phyloP scores from a whole-genome alignment of 2,797 vertebrate genomes.

The Zonotrichia albicollis region DNA sequence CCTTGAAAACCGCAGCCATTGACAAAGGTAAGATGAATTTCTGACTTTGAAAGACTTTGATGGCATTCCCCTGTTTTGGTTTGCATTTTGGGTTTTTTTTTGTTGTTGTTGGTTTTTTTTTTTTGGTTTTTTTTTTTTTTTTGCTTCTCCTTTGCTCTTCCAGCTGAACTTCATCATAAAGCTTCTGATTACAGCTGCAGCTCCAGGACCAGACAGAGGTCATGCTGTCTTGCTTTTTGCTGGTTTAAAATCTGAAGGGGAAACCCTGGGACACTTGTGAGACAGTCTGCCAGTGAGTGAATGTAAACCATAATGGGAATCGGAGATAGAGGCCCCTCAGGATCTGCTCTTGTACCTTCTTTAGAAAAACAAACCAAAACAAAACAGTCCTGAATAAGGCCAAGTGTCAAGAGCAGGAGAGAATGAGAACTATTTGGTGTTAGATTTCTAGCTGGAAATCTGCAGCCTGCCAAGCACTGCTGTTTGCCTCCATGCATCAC shows the following conservation, averaged over 20 bases:
- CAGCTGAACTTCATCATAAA: constrained; percentile 55
- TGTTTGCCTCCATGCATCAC: neutral
- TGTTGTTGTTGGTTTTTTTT: neutral
- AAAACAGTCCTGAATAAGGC: neutral
- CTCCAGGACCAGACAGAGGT: constrained; percentile 37
- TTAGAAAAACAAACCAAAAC: neutral
- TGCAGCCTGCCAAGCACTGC: constrained; percentile 1
- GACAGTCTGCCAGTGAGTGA: neutral
- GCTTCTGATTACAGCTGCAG: constrained; percentile 65
- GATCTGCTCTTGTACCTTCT: constrained; percentile 13
- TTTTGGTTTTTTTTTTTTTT: neutral
- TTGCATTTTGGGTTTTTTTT: neutral
- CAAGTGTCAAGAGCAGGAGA: neutral
- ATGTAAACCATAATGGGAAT: neutral
- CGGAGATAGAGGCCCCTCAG: neutral
- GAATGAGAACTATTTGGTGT: constrained; percentile 29
- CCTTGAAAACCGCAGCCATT: constrained; percentile 78
- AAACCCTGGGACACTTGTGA: neutral
- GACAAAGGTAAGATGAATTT: constrained; percentile 77
- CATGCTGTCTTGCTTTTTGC: neutral
- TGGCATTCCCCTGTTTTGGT: constrained; percentile 66
- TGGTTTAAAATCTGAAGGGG: neutral
- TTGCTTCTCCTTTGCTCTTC: constrained; percentile 37
- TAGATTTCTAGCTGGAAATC: constrained; percentile 13
- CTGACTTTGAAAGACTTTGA: constrained; percentile 72